Evolutionary conservation across 2,113 vertebrate species (phyloP).

Genomic region (Apodemus speciosus): DNA sequence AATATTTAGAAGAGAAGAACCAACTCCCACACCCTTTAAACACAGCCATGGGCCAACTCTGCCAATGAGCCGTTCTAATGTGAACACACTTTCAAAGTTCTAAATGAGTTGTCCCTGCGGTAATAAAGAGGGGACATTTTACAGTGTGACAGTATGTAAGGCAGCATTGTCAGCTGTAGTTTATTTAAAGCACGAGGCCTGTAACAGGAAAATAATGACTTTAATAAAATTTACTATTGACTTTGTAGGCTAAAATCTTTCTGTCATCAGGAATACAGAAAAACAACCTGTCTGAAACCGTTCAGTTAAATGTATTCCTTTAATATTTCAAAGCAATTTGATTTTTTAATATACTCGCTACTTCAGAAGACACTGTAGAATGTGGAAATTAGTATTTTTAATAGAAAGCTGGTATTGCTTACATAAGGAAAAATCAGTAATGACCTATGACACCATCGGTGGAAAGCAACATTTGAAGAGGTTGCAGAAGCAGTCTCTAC

Average conservation of each 20-base stretch:
- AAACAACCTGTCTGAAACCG: slow-evolving; percentile 86
- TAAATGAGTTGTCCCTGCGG: slow-evolving; percentile 89
- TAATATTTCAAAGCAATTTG: slow-evolving; percentile 90
- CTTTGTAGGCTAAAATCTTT: slow-evolving; percentile 90
- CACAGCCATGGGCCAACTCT: slow-evolving; percentile 83
- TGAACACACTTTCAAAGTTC: slow-evolving; percentile 85
- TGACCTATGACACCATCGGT: slow-evolving; percentile 86
- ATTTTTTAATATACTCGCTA: slow-evolving; percentile 85
- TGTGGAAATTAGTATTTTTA: slow-evolving; percentile 90
- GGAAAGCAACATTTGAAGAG: slow-evolving; percentile 85
- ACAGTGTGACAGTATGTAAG: slow-evolving; percentile 85
- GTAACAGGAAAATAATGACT: slow-evolving; percentile 91
- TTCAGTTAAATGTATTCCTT: slow-evolving; percentile 91
- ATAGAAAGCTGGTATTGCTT: slow-evolving; percentile 87
- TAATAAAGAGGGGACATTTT: slow-evolving; percentile 97
- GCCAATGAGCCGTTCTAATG: slow-evolving; percentile 82
- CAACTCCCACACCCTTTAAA: slow-evolving; percentile 82
- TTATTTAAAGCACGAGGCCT: slow-evolving; percentile 87
- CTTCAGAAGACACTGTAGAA: slow-evolving; percentile 86
- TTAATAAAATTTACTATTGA: slow-evolving; percentile 93
- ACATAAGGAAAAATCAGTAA: slow-evolving; percentile 86
- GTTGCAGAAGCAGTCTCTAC: slow-evolving; percentile 84
- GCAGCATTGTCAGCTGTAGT: slow-evolving; percentile 89
- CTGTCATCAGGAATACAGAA: slow-evolving; percentile 87
- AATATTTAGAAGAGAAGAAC: slow-evolving; percentile 80